A percentile compares a stretch with the other conserved stretches of the same genome.
Conservation (phyloP, 92 coral and sea anemone species). For the Zoanthus solanderi region DNA sequence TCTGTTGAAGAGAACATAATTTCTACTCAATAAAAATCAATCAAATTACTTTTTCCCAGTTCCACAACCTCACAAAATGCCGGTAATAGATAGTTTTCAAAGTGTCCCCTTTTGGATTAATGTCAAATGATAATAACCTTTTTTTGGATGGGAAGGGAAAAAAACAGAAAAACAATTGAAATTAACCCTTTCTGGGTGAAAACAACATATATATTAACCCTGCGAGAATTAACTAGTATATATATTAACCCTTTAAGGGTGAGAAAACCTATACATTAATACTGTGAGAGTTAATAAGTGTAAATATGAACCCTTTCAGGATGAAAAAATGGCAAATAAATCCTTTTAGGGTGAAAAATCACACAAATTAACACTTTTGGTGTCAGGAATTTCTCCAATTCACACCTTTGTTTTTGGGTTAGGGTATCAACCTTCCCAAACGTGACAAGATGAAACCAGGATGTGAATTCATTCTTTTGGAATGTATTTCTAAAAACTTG, state of each 20-base stretch:
- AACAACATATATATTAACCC: no score
- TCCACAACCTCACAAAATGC: no score
- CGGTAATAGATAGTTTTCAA: no score
- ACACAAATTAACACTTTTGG: neutral
- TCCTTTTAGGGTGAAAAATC: neutral
- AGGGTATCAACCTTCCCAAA: no score
- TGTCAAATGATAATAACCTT: neutral
- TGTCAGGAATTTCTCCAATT: neutral
- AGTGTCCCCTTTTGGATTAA: neutral
- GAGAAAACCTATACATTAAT: neutral
- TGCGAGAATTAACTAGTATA: no score
- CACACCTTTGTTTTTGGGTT: neutral
- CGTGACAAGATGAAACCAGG: no score
- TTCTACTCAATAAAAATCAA: neutral
- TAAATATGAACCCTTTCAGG: neutral
- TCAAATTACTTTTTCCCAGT: no score
- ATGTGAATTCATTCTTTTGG: no score
- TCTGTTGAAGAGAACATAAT: conserved; percentile 3
- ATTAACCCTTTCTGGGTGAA: no score
- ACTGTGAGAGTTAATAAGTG: neutral
- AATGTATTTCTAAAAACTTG: no score
- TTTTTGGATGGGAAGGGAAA: neutral
- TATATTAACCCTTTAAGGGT: neutral
- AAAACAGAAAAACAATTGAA: no score
- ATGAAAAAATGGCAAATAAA: neutral